Evolutionary conservation across 1,140 invertebrate genomes (phyloP).

Genomic region (Arion vulgaris): DNA sequence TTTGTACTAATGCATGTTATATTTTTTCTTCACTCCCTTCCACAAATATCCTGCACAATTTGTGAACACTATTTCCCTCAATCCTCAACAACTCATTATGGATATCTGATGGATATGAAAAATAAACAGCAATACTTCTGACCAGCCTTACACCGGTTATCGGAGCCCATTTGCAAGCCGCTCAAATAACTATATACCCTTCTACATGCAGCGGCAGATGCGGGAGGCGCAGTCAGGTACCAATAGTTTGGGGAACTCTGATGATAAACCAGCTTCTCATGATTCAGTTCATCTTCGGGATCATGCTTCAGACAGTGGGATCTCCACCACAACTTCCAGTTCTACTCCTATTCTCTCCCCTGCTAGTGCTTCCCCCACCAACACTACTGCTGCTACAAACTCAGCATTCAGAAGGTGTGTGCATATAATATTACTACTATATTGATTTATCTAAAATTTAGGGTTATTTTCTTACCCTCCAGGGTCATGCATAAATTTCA

Average conservation of each 20-base stretch:
- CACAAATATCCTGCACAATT: too few species aligned
- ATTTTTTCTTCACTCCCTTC: not conserved
- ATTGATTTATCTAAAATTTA: too few species aligned
- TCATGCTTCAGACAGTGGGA: too few species aligned
- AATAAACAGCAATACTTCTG: constrained; percentile 32
- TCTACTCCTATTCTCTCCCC: constrained; percentile 44
- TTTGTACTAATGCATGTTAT: constrained; percentile 18
- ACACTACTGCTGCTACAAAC: constrained; percentile 50
- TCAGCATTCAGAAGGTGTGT: constrained; percentile 56
- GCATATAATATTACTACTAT: constrained; percentile 39
- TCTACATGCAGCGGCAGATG: constrained; percentile 52
- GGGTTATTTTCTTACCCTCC: too few species aligned
- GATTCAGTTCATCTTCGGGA: not conserved
- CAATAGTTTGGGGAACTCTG: constrained; percentile 24
- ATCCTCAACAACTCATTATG: not conserved
- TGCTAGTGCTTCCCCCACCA: constrained; percentile 52
- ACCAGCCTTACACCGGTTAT: constrained; percentile 7
- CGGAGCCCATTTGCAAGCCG: not conserved
- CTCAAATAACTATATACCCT: constrained; percentile 58
- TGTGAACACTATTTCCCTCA: too few species aligned
- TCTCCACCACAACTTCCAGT: constrained; percentile 51
- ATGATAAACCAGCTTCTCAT: constrained; percentile 52
- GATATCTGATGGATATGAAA: not conserved
- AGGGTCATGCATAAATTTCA: too few species aligned
- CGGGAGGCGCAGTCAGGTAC: constrained; percentile 18